Percentiles rank a stretch among this genome's conserved stretches.
phyloP scores from a whole-genome alignment of 1,140 invertebrate species.

The Odontomachus brunneus region DNA sequence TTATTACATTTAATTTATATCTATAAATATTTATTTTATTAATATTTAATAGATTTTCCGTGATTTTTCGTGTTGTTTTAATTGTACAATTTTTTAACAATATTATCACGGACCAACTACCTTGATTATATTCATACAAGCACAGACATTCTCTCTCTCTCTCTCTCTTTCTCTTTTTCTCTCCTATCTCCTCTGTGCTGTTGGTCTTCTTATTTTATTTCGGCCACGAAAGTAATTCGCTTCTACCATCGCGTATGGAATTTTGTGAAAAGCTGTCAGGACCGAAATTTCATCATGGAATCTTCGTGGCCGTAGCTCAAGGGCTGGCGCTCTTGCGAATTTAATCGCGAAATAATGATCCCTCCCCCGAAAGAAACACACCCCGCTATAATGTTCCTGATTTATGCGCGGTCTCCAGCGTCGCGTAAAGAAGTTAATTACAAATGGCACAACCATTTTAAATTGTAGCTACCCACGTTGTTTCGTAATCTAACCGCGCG shows the following conservation, averaged over 20 bases:
- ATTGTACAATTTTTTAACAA: too few relatives aligned
- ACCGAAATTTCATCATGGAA: conserved; percentile 45
- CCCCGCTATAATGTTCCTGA: conserved; percentile 40
- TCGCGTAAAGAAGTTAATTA: conserved; percentile 51
- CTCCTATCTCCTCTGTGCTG: too few relatives aligned
- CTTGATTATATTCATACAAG: conserved; percentile 37
- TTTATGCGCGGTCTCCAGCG: conserved; percentile 22
- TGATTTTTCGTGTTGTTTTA: too few relatives aligned
- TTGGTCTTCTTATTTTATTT: conserved; percentile 30
- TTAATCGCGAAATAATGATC: conserved; percentile 46
- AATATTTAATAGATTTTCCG: too few relatives aligned
- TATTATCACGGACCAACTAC: too few relatives aligned
- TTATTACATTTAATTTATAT: too few relatives aligned
- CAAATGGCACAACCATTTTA: conserved; percentile 39
- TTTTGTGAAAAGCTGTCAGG: conserved; percentile 23
- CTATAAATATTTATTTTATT: too few relatives aligned
- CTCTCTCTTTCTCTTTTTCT: too few relatives aligned
- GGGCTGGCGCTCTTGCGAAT: conserved; percentile 27
- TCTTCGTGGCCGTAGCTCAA: not conserved
- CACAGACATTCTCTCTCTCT: too few relatives aligned
- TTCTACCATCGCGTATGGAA: conserved; percentile 29
- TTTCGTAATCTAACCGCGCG: conserved; percentile 3
- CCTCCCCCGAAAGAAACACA: conserved; percentile 12
- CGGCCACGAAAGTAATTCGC: not conserved
- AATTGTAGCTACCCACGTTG: conserved; percentile 14